Percentiles rank a stretch among this genome's conserved stretches.
These are phyloP conservation scores for Rhynchotus rufescens DNA, from an alignment of 2,797 vertebrate species.

Conservation along the genomic window DNA sequence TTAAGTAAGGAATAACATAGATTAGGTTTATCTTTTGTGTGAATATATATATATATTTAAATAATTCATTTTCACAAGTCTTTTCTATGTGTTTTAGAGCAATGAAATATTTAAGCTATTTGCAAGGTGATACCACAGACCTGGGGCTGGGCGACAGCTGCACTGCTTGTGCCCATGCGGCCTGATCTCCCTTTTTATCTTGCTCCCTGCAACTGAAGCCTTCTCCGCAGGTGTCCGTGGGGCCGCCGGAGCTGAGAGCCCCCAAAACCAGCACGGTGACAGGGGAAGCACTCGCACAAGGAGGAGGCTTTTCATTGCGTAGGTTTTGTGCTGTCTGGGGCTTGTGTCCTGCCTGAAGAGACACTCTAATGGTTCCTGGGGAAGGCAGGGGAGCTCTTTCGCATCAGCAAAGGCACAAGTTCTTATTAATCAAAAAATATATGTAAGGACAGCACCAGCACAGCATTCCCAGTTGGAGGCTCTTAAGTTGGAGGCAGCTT, in stretches of 20 bases:
- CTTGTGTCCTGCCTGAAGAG: constrained; percentile 2
- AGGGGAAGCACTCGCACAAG: neutral
- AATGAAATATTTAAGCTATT: constrained; percentile 76
- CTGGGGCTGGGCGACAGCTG: constrained; percentile 65
- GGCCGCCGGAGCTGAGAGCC: neutral
- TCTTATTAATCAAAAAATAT: neutral
- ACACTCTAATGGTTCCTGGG: neutral
- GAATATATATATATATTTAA: neutral
- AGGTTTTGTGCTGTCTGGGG: constrained; percentile 24
- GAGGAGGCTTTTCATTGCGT: neutral
- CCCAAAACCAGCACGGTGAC: constrained; percentile 10
- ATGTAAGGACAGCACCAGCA: neutral
- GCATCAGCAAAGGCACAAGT: neutral
- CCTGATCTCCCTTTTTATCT: constrained; percentile 71
- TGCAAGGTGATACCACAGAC: constrained; percentile 69
- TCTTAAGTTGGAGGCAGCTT: neutral
- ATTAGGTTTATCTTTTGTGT: neutral
- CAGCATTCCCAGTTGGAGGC: neutral
- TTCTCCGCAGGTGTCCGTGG: neutral
- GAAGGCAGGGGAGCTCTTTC: neutral
- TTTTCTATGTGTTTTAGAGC: constrained; percentile 54
- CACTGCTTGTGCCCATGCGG: constrained; percentile 49
- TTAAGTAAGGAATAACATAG: neutral
- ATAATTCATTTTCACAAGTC: neutral
- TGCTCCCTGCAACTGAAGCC: constrained; percentile 54